These are phyloP conservation scores for Leuciscus idus DNA, from an alignment of 2,113 vertebrate genomes.

Conservation along the genomic window DNA sequence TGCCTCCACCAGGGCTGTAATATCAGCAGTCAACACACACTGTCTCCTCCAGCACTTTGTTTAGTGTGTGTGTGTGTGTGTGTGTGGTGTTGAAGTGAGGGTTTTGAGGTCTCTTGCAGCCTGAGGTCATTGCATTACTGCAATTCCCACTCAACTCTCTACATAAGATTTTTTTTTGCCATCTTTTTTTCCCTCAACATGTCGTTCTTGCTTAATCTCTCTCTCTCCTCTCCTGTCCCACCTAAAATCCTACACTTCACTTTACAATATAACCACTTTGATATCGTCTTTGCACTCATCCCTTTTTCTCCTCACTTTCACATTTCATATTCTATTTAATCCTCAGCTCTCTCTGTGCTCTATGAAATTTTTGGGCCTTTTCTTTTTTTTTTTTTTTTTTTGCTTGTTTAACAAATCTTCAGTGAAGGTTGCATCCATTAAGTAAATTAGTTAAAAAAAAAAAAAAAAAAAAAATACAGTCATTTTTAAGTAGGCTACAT, in stretches of 20 bases:
- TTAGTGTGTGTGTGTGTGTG: constrained; percentile 2
- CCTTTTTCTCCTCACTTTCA: background rate
- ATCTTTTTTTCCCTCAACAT: constrained; percentile 6
- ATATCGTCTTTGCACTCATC: constrained; percentile 12
- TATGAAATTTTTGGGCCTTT: too few relatives aligned
- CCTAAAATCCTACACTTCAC: constrained; percentile 5
- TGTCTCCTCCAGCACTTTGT: background rate
- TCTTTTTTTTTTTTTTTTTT: too few relatives aligned
- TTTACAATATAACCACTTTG: constrained; percentile 11
- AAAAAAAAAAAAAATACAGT: too few relatives aligned
- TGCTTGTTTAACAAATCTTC: too few relatives aligned
- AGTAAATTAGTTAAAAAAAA: too few relatives aligned
- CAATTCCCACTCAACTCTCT: constrained; percentile 22
- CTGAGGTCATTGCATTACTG: constrained; percentile 8
- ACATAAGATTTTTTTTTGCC: constrained; percentile 15
- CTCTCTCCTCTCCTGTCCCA: background rate
- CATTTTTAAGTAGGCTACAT: too few relatives aligned
- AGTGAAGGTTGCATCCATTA: too few relatives aligned
- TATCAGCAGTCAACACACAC: constrained; percentile 34
- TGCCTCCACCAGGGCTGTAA: constrained; percentile 13
- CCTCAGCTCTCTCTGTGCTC: background rate
- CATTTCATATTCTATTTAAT: constrained; percentile 6
- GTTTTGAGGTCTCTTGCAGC: constrained; percentile 36
- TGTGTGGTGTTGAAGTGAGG: background rate
- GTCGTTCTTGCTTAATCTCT: constrained; percentile 18